Evolutionary conservation across 2,113 vertebrate species (phyloP).

Genomic region (Anarrhichthys ocellatus): DNA sequence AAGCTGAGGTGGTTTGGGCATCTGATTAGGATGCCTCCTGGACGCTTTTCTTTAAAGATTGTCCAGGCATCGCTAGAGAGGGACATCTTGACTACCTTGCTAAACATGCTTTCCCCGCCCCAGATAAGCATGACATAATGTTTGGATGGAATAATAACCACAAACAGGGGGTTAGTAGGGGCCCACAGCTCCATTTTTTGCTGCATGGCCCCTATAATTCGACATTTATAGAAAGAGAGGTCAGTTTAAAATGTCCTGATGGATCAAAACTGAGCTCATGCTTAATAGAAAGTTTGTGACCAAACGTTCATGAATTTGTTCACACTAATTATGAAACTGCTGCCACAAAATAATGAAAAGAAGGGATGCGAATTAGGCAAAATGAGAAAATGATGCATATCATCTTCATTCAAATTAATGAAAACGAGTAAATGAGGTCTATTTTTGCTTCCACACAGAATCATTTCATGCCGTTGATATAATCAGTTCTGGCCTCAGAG

Average conservation of each 20-base stretch:
- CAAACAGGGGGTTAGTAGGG: conserved; percentile 13
- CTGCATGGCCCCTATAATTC: conserved; percentile 15
- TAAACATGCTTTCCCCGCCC: background rate
- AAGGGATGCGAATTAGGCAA: conserved; percentile 41
- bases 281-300: conserved; percentile 31
- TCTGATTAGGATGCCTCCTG: background rate
- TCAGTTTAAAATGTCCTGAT: conserved; percentile 30
- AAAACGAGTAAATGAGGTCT: conserved; percentile 62
- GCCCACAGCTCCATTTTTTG: background rate
- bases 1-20: background rate
- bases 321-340: conserved; percentile 31
- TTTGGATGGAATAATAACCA: background rate
- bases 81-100: background rate
- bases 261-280: conserved; percentile 26
- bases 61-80: background rate
- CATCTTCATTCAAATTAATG: conserved; percentile 62
- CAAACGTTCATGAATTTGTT: conserved; percentile 21
- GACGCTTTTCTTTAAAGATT: background rate
- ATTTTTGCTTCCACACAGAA: conserved; percentile 58
- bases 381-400: conserved; percentile 68
- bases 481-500: conserved; percentile 54
- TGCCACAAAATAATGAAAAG: conserved; percentile 46
- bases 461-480: conserved; percentile 58
- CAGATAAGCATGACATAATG: background rate
- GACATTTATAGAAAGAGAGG: conserved; percentile 27